Percentiles rank a stretch among this genome's conserved stretches.
These are phyloP conservation scores for Aphelocoma coerulescens DNA, from an alignment of 2,113 vertebrate genomes.

Conservation along the genomic window DNA sequence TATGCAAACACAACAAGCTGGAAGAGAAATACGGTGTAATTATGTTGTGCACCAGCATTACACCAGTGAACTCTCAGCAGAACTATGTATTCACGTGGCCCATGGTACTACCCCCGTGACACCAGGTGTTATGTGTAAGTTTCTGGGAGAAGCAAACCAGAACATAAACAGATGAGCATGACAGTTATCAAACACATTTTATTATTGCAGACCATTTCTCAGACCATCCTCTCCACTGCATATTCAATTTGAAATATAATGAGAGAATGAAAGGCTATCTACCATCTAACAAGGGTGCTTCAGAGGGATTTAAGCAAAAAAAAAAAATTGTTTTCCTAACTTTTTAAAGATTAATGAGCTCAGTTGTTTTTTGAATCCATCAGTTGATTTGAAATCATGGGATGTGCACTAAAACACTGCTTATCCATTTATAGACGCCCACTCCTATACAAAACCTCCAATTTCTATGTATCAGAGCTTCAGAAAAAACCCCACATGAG, in stretches of 20 bases:
- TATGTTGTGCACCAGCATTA: accelerated
- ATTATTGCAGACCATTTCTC: neutral
- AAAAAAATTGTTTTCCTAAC: neutral
- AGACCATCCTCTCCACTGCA: neutral
- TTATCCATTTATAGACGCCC: neutral
- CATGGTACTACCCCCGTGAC: accelerated
- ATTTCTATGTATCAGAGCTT: neutral
- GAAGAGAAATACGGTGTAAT: neutral
- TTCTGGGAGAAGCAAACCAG: constrained; percentile 3
- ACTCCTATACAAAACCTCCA: neutral
- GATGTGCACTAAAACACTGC: neutral
- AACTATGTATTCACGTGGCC: neutral
- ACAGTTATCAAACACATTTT: neutral
- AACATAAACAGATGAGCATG: neutral
- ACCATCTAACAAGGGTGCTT: neutral
- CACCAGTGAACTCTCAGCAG: neutral
- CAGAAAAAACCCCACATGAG: accelerated
- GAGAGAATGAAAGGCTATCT: neutral
- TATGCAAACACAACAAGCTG: neutral
- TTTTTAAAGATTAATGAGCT: neutral
- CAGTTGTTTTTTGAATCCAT: neutral
- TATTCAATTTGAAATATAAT: neutral
- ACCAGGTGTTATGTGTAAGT: neutral
- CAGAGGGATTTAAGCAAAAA: neutral
- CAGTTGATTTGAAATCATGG: neutral